A percentile compares a stretch with the other conserved stretches of the same genome.
These are phyloP conservation scores for Aegotheles bennettii DNA, from an alignment of 2,113 vertebrate genomes.

Conservation along the genomic window DNA sequence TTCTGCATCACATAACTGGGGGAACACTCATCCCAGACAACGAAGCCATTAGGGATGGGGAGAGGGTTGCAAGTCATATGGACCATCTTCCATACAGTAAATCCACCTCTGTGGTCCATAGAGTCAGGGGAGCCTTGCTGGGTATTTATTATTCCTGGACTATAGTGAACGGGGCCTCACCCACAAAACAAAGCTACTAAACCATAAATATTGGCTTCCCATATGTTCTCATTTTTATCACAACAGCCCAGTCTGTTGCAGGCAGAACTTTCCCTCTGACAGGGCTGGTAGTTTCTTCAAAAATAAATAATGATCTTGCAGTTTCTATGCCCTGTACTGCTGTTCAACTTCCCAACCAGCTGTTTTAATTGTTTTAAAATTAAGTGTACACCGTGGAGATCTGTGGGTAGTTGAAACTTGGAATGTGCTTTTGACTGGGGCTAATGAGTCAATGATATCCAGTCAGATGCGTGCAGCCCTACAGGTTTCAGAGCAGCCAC, in stretches of 20 bases:
- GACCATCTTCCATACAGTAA: not conserved
- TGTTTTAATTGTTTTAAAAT: conserved; percentile 62
- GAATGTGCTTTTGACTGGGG: not conserved
- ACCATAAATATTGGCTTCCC: not conserved
- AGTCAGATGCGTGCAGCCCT: not conserved
- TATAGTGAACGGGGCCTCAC: not conserved
- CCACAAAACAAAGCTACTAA: not conserved
- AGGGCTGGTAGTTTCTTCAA: not conserved
- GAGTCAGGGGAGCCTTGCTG: rapidly evolving
- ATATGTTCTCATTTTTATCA: not conserved
- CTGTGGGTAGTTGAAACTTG: not conserved
- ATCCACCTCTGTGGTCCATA: not conserved
- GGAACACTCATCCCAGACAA: not conserved
- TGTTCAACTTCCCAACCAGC: conserved; percentile 17
- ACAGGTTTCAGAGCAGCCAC: not conserved
- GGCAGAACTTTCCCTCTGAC: conserved; percentile 13
- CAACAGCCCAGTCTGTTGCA: not conserved
- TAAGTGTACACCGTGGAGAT: conserved; percentile 1
- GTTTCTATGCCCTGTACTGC: not conserved
- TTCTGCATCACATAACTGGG: not conserved
- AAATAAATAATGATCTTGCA: not conserved
- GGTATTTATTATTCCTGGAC: not conserved
- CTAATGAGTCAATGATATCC: conserved; percentile 28
- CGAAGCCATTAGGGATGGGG: rapidly evolving
- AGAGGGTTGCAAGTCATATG: not conserved